Evolutionary conservation across 1,140 invertebrate genomes (phyloP).

Genomic region (Caenorhabditis briggsae): DNA sequence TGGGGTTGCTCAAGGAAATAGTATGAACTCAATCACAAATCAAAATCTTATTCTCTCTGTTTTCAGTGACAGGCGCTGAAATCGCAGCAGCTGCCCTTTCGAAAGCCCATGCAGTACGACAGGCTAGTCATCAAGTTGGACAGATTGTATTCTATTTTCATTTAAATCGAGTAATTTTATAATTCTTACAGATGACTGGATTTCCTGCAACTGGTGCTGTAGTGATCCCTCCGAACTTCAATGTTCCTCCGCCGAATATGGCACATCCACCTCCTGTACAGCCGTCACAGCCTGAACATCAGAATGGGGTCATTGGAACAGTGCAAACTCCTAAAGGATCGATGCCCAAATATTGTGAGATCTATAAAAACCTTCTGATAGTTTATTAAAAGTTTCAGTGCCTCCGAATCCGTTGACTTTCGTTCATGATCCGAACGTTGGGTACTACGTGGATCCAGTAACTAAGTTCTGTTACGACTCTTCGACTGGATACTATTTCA

Average conservation of each 20-base stretch:
- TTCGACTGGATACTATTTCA: conserved; percentile 82
- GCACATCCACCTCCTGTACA: conserved; percentile 28
- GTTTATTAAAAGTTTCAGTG: conserved; percentile 58
- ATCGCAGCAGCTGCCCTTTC: conserved; percentile 54
- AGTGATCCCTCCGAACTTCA: conserved; percentile 38
- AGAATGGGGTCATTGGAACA: conserved; percentile 59
- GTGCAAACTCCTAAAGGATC: conserved; percentile 71
- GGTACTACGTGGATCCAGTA: conserved; percentile 93
- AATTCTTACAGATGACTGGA: conserved; percentile 18
- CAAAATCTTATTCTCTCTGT: no score
- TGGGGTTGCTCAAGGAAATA: not conserved
- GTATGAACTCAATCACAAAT: not conserved
- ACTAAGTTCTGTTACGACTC: conserved; percentile 90
- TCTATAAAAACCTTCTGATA: not conserved
- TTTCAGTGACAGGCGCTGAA: conserved; percentile 57
- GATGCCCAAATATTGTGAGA: conserved; percentile 75
- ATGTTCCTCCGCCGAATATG: conserved; percentile 41
- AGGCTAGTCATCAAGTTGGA: conserved; percentile 42
- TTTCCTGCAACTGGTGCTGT: not conserved
- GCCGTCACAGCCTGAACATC: conserved; percentile 41
- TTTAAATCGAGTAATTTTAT: no score
- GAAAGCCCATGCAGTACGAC: conserved; percentile 10
- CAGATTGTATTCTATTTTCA: conserved; percentile 5
- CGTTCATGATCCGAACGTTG: conserved; percentile 92
- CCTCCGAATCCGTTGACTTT: conserved; percentile 88